Evolutionary conservation across 2,797 vertebrate genomes (phyloP).

Genomic region (Odontamblyopus lacepedii): DNA sequence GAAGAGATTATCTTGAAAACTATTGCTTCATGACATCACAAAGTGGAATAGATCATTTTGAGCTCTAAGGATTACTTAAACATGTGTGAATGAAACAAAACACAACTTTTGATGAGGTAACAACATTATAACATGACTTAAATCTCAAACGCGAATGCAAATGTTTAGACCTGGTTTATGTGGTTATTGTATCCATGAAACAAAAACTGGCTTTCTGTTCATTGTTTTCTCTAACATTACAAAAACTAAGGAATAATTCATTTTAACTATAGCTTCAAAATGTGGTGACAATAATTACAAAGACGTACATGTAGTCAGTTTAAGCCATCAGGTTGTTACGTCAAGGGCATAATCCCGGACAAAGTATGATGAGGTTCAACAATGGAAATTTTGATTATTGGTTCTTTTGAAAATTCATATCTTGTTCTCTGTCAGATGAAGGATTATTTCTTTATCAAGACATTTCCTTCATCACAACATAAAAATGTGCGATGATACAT

Average conservation of each 20-base stretch:
- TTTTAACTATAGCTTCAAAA: not conserved
- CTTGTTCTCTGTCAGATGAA: not conserved
- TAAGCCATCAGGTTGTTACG: not conserved
- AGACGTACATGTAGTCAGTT: not conserved
- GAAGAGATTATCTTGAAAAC: too few species aligned
- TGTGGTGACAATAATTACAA: not conserved
- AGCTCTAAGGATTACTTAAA: too few species aligned
- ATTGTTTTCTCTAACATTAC: not conserved
- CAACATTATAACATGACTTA: too few species aligned
- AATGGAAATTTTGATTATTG: too few species aligned
- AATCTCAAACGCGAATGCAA: too few species aligned
- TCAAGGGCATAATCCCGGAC: too few species aligned
- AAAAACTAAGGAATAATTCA: not conserved
- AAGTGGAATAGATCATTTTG: too few species aligned
- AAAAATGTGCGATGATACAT: not conserved
- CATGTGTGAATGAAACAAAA: too few species aligned
- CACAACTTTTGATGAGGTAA: too few species aligned
- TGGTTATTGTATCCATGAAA: not conserved
- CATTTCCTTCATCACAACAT: not conserved
- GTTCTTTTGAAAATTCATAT: not conserved
- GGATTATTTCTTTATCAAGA: not conserved
- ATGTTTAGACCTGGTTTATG: too few species aligned
- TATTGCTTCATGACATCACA: too few species aligned
- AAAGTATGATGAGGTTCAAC: too few species aligned
- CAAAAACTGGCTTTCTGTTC: not conserved